phyloP scores from a whole-genome alignment of 2,113 vertebrate genomes.

The Leptocoma aspasia region DNA sequence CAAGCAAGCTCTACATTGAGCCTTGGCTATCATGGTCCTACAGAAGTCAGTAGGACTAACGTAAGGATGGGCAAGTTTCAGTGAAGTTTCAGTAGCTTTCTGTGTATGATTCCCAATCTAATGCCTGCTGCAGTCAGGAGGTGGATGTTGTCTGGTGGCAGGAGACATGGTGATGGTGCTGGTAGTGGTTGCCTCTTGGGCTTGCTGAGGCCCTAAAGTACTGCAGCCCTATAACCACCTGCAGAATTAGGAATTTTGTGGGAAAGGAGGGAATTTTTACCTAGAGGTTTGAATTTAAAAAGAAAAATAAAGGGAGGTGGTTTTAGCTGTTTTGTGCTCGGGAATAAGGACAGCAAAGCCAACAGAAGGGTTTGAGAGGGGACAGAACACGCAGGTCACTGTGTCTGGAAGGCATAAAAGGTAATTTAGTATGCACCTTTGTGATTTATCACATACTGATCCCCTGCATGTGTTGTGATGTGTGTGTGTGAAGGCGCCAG shows the following conservation, averaged over 20 bases:
- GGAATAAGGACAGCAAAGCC: not conserved
- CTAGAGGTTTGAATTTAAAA: not conserved
- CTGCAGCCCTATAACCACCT: not conserved
- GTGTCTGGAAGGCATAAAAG: not conserved
- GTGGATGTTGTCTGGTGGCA: not conserved
- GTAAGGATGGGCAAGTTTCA: not conserved
- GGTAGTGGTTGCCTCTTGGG: not conserved
- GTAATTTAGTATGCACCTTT: not conserved
- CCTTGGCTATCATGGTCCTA: not conserved
- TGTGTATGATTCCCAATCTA: not conserved
- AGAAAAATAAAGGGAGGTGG: not conserved
- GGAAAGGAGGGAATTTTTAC: not conserved
- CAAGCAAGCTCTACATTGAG: not conserved
- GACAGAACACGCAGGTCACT: conserved; percentile 19
- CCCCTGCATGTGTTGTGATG: not conserved
- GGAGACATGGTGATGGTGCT: not conserved
- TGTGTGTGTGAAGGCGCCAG: not conserved
- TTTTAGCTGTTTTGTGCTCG: not conserved
- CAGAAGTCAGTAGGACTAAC: not conserved
- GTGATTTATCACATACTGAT: not conserved
- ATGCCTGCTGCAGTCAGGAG: not conserved
- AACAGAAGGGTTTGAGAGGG: not conserved
- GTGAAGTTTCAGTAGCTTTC: not conserved
- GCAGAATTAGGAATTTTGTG: not conserved
- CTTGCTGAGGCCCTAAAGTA: not conserved